A percentile compares a stretch with the other conserved stretches of the same genome.
Conservation (phyloP, 2,113 vertebrate genomes). For the Todiramphus chloris region DNA sequence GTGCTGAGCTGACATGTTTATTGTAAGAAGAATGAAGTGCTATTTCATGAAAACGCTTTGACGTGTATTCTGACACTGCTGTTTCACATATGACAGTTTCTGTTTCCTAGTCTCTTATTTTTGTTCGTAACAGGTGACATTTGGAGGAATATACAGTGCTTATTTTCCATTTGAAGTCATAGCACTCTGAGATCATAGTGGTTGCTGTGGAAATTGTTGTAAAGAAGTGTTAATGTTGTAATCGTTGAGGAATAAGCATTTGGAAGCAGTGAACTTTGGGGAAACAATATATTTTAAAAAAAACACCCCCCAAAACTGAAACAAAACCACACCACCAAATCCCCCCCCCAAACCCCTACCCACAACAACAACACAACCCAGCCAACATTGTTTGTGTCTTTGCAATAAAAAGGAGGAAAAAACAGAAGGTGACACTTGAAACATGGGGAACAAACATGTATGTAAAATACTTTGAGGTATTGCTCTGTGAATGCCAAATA, state of each 20-base stretch:
- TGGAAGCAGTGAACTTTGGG: neutral
- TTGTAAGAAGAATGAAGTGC: neutral
- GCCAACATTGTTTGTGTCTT: neutral
- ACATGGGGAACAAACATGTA: neutral
- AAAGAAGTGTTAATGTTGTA: slow-evolving; percentile 15
- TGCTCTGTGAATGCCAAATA: neutral
- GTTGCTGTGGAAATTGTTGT: slow-evolving; percentile 2
- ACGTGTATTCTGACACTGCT: neutral
- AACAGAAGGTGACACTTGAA: neutral
- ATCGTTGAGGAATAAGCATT: neutral
- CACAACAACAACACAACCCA: neutral
- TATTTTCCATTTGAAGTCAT: slow-evolving; percentile 30
- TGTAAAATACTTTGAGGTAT: neutral
- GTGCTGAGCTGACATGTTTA: slow-evolving; percentile 3
- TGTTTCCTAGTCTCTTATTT: neutral
- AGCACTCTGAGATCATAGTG: neutral
- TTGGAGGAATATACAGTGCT: neutral
- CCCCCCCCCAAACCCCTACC: no score
- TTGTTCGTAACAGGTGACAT: neutral
- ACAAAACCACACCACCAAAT: neutral
- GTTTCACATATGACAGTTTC: neutral
- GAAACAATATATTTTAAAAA: neutral
- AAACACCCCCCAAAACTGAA: neutral
- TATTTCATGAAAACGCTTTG: neutral
- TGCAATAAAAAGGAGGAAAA: neutral